phyloP scores from a whole-genome alignment of 2,888 invertebrate species.

The Polydrusus cervinus region DNA sequence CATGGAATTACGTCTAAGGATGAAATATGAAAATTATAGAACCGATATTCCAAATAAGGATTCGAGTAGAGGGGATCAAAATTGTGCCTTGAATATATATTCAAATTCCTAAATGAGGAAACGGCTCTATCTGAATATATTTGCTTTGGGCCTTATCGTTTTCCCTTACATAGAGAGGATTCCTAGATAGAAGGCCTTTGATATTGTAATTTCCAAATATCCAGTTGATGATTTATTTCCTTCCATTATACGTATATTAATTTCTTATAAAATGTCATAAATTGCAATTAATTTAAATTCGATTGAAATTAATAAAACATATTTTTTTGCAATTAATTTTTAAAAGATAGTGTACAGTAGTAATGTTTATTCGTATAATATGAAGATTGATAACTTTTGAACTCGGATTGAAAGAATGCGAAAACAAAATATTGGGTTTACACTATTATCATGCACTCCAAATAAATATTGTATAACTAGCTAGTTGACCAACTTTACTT shows the following conservation, averaged over 20 bases:
- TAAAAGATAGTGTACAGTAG: no score
- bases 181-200: constrained; percentile 70
- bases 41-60: constrained; percentile 65
- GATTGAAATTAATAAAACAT: constrained; percentile 8
- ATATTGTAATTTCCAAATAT: constrained; percentile 70
- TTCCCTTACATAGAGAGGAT: constrained; percentile 67
- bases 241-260: constrained; percentile 62
- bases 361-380: no score
- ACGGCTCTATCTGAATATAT: constrained; percentile 64
- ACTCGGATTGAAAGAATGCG: no score
- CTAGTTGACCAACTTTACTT: no score
- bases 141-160: constrained; percentile 66
- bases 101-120: constrained; percentile 70
- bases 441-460: no score
- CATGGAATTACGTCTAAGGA: constrained; percentile 39
- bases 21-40: constrained; percentile 61
- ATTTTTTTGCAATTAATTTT: not conserved
- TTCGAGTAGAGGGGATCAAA: constrained; percentile 64
- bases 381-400: no score
- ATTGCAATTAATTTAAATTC: constrained; percentile 62
- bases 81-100: constrained; percentile 67
- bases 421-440: no score
- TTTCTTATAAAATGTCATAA: constrained; percentile 60
- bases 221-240: constrained; percentile 70
- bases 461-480: no score